These are phyloP conservation scores for Cyprinodon tularosa DNA, from an alignment of 2,113 vertebrate genomes.

Conservation along the genomic window DNA sequence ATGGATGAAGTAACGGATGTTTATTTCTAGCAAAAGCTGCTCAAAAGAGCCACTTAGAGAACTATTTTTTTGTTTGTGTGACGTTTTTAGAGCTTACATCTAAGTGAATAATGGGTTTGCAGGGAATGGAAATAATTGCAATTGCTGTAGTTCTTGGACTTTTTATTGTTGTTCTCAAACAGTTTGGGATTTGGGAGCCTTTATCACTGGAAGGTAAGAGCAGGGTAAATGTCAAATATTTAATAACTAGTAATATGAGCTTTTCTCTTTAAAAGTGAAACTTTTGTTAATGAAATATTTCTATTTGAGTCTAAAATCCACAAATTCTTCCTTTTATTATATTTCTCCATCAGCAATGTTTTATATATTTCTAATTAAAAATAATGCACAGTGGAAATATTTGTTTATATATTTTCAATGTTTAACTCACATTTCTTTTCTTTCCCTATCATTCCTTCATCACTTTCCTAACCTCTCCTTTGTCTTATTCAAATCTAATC, in stretches of 20 bases:
- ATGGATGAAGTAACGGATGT: conserved; percentile 28
- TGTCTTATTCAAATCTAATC: conserved; percentile 34
- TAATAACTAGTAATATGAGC: background rate
- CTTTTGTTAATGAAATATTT: background rate
- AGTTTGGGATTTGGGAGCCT: conserved; percentile 92
- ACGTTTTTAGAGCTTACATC: conserved; percentile 12
- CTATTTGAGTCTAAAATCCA: background rate
- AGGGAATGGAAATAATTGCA: conserved; percentile 92
- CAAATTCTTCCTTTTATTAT: background rate
- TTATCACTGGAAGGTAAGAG: conserved; percentile 90
- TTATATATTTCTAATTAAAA: background rate
- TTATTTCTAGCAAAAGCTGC: conserved; percentile 9
- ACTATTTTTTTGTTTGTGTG: background rate
- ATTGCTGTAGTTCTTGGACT: conserved; percentile 87
- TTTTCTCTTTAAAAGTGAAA: background rate
- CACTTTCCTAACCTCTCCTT: conserved; percentile 21
- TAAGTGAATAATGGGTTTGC: conserved; percentile 79
- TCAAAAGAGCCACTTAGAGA: background rate
- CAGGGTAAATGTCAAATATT: background rate
- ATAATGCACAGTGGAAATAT: background rate
- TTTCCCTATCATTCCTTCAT: conserved; percentile 27
- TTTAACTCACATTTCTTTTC: conserved; percentile 18
- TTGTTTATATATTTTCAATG: background rate
- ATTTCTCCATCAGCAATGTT: background rate
- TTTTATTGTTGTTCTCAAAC: conserved; percentile 91